Percentiles rank a stretch among this genome's conserved stretches.
Evolutionary conservation across 2,888 invertebrate species (phyloP).

Genomic region (Heliconius erato): DNA sequence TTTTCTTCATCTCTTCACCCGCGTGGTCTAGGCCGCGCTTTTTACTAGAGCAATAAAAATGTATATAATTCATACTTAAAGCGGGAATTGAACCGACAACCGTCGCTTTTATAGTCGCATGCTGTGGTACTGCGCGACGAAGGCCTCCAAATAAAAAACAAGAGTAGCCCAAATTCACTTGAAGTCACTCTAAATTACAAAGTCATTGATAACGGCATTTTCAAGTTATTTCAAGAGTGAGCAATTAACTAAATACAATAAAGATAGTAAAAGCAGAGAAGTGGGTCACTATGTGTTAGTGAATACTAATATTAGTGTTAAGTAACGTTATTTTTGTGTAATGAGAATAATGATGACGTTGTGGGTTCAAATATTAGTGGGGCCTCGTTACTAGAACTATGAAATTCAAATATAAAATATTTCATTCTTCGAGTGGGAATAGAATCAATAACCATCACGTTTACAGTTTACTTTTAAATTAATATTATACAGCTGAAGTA

Average conservation of each 20-base stretch:
- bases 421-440: no score
- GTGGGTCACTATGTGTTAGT: constrained; percentile 39
- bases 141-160: neutral
- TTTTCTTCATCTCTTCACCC: neutral
- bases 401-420: no score
- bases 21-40: no score
- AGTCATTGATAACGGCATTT: constrained; percentile 34
- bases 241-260: constrained; percentile 40
- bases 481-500: no score
- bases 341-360: neutral
- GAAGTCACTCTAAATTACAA: constrained; percentile 6
- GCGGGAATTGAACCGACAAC: neutral
- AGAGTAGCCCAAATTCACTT: neutral
- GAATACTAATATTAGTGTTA: constrained; percentile 36
- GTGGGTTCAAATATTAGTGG: neutral
- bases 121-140: neutral
- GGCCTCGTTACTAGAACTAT: no score
- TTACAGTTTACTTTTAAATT: no score
- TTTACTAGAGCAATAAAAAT: no score
- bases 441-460: no score
- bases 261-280: constrained; percentile 47
- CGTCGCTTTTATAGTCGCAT: neutral
- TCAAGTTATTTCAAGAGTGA: constrained; percentile 15
- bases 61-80: no score
- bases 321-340: neutral